A percentile compares a stretch with the other conserved stretches of the same genome.
phyloP scores from a whole-genome alignment of 2,888 invertebrate species.

The Stictocephala bisonia region DNA sequence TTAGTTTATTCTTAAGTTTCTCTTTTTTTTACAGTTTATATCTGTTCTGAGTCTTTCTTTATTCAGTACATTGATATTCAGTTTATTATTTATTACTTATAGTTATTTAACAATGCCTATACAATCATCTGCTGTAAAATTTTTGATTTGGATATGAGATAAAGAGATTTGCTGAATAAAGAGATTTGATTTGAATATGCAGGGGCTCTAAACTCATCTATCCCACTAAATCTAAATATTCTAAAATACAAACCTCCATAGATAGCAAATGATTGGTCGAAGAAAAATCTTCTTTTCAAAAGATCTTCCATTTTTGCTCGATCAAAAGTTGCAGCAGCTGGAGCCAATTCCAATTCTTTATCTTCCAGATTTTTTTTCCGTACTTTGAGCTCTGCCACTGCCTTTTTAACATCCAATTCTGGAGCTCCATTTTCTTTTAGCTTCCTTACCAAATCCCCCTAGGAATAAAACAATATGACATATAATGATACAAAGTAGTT shows the following conservation, averaged over 20 bases:
- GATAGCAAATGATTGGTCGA: constrained; percentile 98
- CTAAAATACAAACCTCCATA: constrained; percentile 87
- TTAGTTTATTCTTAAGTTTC: too few relatives aligned
- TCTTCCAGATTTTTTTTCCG: constrained; percentile 94
- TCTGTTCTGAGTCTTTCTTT: too few relatives aligned
- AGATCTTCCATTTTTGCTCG: constrained; percentile 96
- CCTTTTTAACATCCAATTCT: constrained; percentile 92
- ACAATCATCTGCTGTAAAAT: too few relatives aligned
- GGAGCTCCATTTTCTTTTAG: constrained; percentile 89
- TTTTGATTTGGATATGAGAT: too few relatives aligned
- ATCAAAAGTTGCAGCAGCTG: constrained; percentile 81
- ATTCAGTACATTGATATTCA: too few relatives aligned
- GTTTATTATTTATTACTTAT: too few relatives aligned
- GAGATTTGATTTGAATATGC: too few relatives aligned
- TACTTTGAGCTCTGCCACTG: constrained; percentile 91
- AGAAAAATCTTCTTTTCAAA: constrained; percentile 96
- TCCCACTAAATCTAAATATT: too few relatives aligned
- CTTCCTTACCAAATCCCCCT: constrained; percentile 91
- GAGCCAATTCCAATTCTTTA: constrained; percentile 86
- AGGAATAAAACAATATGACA: constrained; percentile 51
- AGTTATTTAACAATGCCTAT: too few relatives aligned
- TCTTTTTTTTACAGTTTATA: too few relatives aligned
- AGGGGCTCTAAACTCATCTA: too few relatives aligned
- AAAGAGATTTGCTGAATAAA: too few relatives aligned
- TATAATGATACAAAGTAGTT: neutral